Evolutionary conservation across 2,797 vertebrate species (phyloP).

Genomic region (Onychomys leucogaster): DNA sequence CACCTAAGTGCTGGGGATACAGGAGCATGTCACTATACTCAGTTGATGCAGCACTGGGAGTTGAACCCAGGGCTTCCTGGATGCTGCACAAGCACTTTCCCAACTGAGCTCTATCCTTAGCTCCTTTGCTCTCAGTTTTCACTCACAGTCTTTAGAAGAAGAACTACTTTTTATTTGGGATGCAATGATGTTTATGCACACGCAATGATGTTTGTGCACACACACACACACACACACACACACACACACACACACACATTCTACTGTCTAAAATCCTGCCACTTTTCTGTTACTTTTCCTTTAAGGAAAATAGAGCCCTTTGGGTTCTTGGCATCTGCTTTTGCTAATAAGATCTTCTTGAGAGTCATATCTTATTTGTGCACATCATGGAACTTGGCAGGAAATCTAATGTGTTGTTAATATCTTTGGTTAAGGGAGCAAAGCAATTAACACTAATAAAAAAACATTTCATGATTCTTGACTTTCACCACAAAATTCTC

Average conservation of each 20-base stretch:
- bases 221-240: too few species aligned
- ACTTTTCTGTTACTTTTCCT: neutral
- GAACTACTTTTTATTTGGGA: neutral
- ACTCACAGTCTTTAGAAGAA: neutral
- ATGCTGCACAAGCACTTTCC: neutral
- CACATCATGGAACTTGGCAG: constrained; percentile 37
- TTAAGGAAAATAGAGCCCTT: neutral
- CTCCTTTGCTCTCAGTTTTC: neutral
- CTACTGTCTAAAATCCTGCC: neutral
- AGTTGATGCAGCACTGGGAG: neutral
- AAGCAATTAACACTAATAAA: constrained; percentile 72
- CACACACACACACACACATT: neutral
- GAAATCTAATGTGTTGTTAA: constrained; percentile 63
- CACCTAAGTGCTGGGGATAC: neutral
- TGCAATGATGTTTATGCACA: neutral
- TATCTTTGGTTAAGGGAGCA: constrained; percentile 57
- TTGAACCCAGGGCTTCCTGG: neutral
- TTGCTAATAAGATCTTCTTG: constrained; percentile 36
- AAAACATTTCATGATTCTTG: constrained; percentile 60
- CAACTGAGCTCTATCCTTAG: neutral
- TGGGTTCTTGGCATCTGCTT: neutral
- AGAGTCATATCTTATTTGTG: neutral
- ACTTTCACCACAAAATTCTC: constrained; percentile 52
- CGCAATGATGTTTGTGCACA: too few species aligned
- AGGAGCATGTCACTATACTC: neutral